A percentile compares a stretch with the other conserved stretches of the same genome.
Evolutionary conservation across 2,888 invertebrate genomes (phyloP).

Genomic region (Acrobasis consociella): DNA sequence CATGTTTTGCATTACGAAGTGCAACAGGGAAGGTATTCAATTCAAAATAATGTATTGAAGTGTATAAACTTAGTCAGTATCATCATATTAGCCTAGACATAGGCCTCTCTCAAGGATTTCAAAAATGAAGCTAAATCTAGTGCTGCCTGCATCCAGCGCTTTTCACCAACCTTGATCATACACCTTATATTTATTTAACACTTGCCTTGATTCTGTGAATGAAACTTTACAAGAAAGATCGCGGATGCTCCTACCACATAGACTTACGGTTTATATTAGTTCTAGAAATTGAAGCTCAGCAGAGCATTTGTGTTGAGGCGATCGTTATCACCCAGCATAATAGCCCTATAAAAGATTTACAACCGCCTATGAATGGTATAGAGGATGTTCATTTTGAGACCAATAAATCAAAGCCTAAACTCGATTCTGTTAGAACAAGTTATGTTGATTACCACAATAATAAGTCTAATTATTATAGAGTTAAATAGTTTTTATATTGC

Average conservation of each 20-base stretch:
- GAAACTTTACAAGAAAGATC: background rate
- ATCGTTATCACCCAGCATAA: conserved; percentile 36
- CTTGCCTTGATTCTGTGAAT: background rate
- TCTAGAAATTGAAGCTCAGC: conserved; percentile 3
- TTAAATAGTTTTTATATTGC: conserved; percentile 9
- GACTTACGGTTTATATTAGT: background rate
- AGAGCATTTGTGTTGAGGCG: conserved; percentile 17
- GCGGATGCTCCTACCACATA: background rate
- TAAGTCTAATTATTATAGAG: background rate
- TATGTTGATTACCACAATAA: conserved; percentile 3
- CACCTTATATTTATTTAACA: too few species aligned
- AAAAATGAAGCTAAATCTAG: too few species aligned
- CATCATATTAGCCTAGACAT: too few species aligned
- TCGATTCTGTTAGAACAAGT: conserved; percentile 26
- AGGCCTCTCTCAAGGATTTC: too few species aligned
- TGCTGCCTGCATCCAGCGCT: too few species aligned
- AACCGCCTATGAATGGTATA: conserved; percentile 39
- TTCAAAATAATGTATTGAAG: too few species aligned
- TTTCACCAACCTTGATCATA: too few species aligned
- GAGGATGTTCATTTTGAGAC: conserved; percentile 40
- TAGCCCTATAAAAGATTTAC: conserved; percentile 45
- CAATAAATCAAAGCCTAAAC: conserved; percentile 46
- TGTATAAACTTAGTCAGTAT: too few species aligned
- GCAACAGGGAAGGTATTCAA: too few species aligned
- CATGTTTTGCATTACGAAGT: too few species aligned